Evolutionary conservation across 1,140 invertebrate species (phyloP), one percentile per base, ranked within the genome.

Genomic region (Drosophila ananassae): DNA sequence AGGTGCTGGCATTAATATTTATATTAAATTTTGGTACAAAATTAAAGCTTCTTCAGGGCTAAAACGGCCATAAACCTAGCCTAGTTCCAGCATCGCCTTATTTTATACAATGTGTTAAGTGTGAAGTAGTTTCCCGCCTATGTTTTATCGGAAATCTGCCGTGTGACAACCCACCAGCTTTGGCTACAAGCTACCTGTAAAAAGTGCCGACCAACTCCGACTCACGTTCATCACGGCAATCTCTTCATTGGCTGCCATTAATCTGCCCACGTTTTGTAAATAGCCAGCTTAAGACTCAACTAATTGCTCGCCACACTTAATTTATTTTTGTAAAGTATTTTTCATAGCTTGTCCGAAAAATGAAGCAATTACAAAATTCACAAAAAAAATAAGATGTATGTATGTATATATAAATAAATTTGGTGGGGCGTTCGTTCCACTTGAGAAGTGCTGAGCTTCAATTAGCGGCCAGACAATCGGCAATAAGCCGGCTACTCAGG

Each of bases 341-440:
- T 44, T 68, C 13, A 17, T 24, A 9, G 57, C 53, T 51, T 41
- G 62, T 63, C 56, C 51, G 53, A 55, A 75, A 85, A 85, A 85
- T 77, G 59, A 75, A 80, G 82, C 82, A 87, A 87, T 85, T 85
- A 87, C 74, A 67, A 85, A 79, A 73, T 73, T 61, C 51, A 61
- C 71, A 79, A 83, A 59, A 30, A 30, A 32, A 59, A 50, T 24
- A 59, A 51, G 17, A 17, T 17, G 17, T 17, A 17, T 17, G 5
- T 13, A n/a, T 21, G 22, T 5, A 60, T 13, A 56, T 21, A 47
- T 52, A 58, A 17, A 9, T 57, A n/a, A 12, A 44, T 44, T 12
- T 54, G 57, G 48, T 54, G 56, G 72, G 75, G 79, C 80, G 75
- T 73, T 78, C 74, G 82, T 87, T 87, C 78, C 81, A 87, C 77